These are phyloP conservation scores for Hermaeophaga mercurialis DNA, from an alignment of 2,888 invertebrate genomes.

Conservation along the genomic window DNA sequence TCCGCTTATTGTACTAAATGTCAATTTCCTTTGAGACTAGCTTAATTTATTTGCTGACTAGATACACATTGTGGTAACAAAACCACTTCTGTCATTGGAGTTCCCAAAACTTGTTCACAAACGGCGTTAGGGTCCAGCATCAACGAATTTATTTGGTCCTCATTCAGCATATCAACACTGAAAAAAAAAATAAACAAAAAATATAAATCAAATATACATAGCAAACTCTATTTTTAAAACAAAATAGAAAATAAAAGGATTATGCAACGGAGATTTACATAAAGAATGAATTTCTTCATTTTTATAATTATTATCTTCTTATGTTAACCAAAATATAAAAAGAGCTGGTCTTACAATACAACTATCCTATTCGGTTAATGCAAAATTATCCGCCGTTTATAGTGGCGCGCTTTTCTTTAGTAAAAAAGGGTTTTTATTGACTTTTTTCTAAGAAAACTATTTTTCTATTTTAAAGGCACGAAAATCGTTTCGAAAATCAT, in stretches of 20 bases:
- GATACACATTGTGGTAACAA: slow-evolving; percentile 45
- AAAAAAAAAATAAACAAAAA: slow-evolving; percentile 43
- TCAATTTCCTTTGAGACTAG: slow-evolving; percentile 20
- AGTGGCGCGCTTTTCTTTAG: too few species aligned
- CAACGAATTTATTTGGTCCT: slow-evolving; percentile 75
- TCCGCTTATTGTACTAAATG: slow-evolving; percentile 13
- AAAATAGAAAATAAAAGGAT: not conserved
- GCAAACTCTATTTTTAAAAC: not conserved
- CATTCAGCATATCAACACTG: slow-evolving; percentile 78
- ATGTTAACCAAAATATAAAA: too few species aligned
- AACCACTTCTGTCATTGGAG: slow-evolving; percentile 62
- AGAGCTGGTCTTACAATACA: too few species aligned
- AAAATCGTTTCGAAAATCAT: too few species aligned
- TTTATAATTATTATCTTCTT: too few species aligned
- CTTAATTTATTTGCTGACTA: slow-evolving; percentile 24
- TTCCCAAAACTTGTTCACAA: slow-evolving; percentile 69
- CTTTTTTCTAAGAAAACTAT: too few species aligned
- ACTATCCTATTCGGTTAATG: too few species aligned
- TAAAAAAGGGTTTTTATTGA: too few species aligned
- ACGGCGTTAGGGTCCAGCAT: slow-evolving; percentile 77
- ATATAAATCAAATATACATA: not conserved
- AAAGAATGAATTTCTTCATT: too few species aligned
- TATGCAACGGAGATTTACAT: too few species aligned
- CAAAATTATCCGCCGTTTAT: too few species aligned
- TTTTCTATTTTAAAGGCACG: too few species aligned